Percentiles rank a stretch among this genome's conserved stretches.
Conservation (phyloP, 2,888 invertebrate genomes). For the Cryptocheilus praepositus region DNA sequence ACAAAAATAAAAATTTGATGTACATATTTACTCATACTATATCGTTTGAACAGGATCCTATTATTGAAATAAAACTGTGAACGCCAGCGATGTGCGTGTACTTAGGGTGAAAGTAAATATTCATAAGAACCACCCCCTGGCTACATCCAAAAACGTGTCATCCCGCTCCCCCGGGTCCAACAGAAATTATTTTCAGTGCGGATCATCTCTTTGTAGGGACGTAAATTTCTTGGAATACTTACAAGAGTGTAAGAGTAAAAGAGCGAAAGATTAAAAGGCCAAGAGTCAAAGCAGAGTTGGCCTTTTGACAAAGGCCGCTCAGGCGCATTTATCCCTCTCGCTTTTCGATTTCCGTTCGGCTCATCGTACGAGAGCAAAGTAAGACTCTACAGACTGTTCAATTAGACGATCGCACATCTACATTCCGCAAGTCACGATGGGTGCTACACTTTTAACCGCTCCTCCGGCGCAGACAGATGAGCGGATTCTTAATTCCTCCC, state of each 20-base stretch:
- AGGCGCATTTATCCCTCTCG: neutral
- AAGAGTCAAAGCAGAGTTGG: too few species aligned
- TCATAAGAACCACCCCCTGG: neutral
- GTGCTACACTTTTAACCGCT: neutral
- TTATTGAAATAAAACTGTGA: constrained; percentile 41
- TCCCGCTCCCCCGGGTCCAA: too few species aligned
- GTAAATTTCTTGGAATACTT: too few species aligned
- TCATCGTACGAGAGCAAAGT: too few species aligned
- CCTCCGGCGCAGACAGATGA: neutral
- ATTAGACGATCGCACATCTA: neutral
- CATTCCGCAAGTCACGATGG: neutral
- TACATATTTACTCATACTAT: constrained; percentile 68
- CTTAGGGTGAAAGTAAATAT: constrained; percentile 6
- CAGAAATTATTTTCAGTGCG: too few species aligned
- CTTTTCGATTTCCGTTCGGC: neutral
- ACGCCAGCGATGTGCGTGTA: constrained; percentile 20
- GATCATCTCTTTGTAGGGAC: neutral
- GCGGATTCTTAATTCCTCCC: constrained; percentile 62
- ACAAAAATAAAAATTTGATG: constrained; percentile 73
- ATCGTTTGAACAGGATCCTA: constrained; percentile 43
- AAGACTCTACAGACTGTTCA: constrained; percentile 2
- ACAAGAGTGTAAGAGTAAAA: too few species aligned
- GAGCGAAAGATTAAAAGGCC: too few species aligned
- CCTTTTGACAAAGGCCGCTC: neutral
- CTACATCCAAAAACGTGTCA: too few species aligned